Conservation (phyloP, 2,797 vertebrate genomes). For the Yasuhikotakia modesta region DNA sequence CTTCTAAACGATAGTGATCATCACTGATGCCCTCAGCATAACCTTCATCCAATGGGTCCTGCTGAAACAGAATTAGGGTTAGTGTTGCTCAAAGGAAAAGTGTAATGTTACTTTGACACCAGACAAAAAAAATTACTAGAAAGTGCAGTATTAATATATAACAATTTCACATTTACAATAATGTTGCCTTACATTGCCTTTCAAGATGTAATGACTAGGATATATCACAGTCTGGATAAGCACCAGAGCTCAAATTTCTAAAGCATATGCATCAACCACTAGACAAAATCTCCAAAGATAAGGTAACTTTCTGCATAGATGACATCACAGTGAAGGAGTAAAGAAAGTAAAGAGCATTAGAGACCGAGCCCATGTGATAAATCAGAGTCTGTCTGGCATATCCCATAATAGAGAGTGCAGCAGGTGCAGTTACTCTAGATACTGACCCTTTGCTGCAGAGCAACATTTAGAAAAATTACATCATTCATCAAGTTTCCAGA, state of each 20-base stretch:
- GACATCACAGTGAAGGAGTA: slow-evolving; percentile 11
- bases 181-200: too few relatives aligned
- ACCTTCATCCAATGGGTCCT: slow-evolving; percentile 87
- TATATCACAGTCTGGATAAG: not conserved
- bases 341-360: slow-evolving; percentile 18
- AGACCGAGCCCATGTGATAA: not conserved
- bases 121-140: not conserved
- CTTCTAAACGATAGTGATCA: slow-evolving; percentile 93
- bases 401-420: slow-evolving; percentile 24
- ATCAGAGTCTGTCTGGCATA: slow-evolving; percentile 21
- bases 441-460: not conserved
- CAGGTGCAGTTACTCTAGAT: slow-evolving; percentile 3
- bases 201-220: not conserved
- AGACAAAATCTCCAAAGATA: not conserved
- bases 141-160: not conserved
- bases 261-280: not conserved
- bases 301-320: not conserved
- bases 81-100: not conserved
- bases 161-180: not conserved
- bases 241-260: not conserved
- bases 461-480: slow-evolving; percentile 6
- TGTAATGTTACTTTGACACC: not conserved
- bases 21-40: slow-evolving; percentile 84
- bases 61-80: slow-evolving; percentile 47
- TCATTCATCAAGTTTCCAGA: slow-evolving; percentile 1